These are phyloP conservation scores for Cyanistes caeruleus DNA, from an alignment of 2,113 vertebrate genomes.

Conservation along the genomic window DNA sequence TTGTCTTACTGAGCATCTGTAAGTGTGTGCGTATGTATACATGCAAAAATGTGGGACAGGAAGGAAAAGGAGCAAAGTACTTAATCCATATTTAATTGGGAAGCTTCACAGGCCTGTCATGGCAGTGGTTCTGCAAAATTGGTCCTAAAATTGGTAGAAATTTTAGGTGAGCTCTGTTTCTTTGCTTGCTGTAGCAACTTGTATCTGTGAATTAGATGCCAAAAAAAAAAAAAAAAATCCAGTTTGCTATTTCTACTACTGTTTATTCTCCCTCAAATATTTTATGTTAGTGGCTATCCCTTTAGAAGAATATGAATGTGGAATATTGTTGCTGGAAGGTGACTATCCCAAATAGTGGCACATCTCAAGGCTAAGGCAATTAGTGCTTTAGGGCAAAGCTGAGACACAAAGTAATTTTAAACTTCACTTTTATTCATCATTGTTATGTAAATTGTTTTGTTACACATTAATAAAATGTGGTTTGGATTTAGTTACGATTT, in stretches of 20 bases:
- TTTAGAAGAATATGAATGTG: neutral
- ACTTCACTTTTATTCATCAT: neutral
- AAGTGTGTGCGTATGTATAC: rapidly evolving
- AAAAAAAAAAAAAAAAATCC: neutral
- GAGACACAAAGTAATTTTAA: neutral
- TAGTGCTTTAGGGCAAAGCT: constrained; percentile 21
- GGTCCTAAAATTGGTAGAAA: neutral
- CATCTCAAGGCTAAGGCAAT: constrained; percentile 3
- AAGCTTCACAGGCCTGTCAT: neutral
- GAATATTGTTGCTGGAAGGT: constrained; percentile 12
- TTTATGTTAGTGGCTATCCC: neutral
- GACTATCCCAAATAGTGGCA: neutral
- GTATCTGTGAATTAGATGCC: neutral
- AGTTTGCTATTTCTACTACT: neutral
- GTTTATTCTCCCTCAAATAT: neutral
- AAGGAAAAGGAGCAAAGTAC: neutral
- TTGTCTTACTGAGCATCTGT: neutral
- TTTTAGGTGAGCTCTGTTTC: neutral
- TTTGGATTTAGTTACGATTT: constrained; percentile 25
- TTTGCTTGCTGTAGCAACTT: neutral
- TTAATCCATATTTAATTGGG: neutral
- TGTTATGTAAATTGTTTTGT: constrained; percentile 45
- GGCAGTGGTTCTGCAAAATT: neutral
- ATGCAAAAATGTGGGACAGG: neutral
- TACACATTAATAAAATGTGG: constrained; percentile 20